phyloP scores from a whole-genome alignment of 2,113 vertebrate species.

The Chlorocebus sabaeus region DNA sequence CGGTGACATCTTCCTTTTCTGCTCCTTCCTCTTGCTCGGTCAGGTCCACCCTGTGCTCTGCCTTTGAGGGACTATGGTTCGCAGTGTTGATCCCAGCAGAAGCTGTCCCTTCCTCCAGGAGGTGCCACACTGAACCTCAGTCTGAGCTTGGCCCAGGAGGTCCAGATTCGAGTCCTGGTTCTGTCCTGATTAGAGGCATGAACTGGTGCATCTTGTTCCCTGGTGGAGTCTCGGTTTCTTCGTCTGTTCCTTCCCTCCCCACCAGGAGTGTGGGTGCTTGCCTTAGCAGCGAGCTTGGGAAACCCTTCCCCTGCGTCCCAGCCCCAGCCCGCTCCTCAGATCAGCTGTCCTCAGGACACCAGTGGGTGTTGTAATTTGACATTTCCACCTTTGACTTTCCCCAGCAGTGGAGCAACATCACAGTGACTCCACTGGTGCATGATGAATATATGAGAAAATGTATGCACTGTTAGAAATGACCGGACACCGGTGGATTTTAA shows the following conservation, averaged over 20 bases:
- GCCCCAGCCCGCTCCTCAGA: background rate
- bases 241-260: background rate
- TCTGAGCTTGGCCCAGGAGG: background rate
- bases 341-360: background rate
- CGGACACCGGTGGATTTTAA: rapidly evolving
- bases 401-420: background rate
- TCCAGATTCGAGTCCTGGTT: background rate
- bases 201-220: background rate
- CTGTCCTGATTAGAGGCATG: no score
- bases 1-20: constrained; percentile 79
- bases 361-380: background rate
- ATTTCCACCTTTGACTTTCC: background rate
- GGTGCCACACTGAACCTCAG: rapidly evolving
- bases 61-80: constrained; percentile 71
- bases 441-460: background rate
- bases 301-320: background rate
- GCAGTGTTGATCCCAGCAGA: background rate
- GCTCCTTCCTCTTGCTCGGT: constrained; percentile 87
- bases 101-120: background rate
- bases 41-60: constrained; percentile 83
- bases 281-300: background rate
- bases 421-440: rapidly evolving
- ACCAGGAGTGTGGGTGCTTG: background rate
- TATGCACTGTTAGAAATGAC: rapidly evolving
- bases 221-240: background rate